Evolutionary conservation across 2,888 invertebrate genomes (phyloP), one percentile per base, ranked within the genome.

Genomic region (Ceraclea dissimilis): DNA sequence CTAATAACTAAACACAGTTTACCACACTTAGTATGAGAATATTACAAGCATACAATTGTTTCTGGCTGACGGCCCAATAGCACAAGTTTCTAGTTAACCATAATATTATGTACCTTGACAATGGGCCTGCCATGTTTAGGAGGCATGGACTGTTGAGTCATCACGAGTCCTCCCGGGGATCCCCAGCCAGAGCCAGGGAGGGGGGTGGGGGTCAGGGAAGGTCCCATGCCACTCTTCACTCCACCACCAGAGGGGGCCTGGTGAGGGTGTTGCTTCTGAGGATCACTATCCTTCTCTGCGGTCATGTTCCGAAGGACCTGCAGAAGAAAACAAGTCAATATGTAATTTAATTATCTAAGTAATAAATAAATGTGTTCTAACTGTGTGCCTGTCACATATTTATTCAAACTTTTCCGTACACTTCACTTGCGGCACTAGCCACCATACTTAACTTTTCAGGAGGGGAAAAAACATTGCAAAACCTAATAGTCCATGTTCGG

Each of bases 261-360:
- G 39, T 39, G 39, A 4, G 4, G 39, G 2, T 39, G 39, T 13
- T 39, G 39, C 13, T 39, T 39, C 39, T 39, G 39, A n/a, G 5
- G 39, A 13, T 84, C 84, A 19, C 79, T 79, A 64, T 91, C 90
- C 69, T 91, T 91, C 65, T 92, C 92, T 1, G 92, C 92, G 5
- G 93, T 93, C 93, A 94, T 93, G 76, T 94, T 94, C 61, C 93
- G 83, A 67, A 95, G 79, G 60, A 95, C 78, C 78, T 79, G 34
- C 2, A 26, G 2, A 2, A 43, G 2, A 34, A 22, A 22, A 46
- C 2, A 18, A 46, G n/a, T n/a, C n/a, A n/a, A n/a, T n/a, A n/a
- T 21, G 2, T 51, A n/a, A 20, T 21, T 44, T 65, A 33, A 33
- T 13, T 51, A 10, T 17, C n/a, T n/a, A n/a, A n/a, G n/a, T n/a